A percentile compares a stretch with the other conserved stretches of the same genome.
Conservation (phyloP, 2,113 vertebrate species). For the Chamaetylas fuelleborni region DNA sequence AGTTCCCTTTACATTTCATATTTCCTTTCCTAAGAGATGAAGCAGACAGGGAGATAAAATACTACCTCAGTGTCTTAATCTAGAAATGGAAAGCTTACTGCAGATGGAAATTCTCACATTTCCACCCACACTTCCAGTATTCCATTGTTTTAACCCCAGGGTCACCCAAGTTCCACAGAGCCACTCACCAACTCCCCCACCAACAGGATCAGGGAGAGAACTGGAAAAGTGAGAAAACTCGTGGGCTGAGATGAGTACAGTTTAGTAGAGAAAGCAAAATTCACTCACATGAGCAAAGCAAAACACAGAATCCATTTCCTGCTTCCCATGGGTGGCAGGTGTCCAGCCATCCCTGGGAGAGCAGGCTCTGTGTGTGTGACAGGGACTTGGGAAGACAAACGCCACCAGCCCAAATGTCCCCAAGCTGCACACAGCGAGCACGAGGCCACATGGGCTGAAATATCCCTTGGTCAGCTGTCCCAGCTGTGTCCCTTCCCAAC, state of each 20-base stretch:
- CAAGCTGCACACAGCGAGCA: accelerated
- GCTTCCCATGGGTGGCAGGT: neutral
- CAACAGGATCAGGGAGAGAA: neutral
- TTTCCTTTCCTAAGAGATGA: neutral
- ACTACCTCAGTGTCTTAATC: neutral
- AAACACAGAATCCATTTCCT: accelerated
- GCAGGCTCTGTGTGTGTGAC: accelerated
- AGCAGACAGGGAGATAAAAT: neutral
- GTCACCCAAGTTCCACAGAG: neutral
- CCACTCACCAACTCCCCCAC: neutral
- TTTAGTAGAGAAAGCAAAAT: neutral
- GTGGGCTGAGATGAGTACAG: neutral
- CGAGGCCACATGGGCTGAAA: accelerated
- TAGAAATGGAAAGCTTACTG: neutral
- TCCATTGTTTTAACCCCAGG: neutral
- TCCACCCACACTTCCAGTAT: neutral
- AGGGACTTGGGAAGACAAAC: neutral
- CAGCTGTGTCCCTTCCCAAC: neutral
- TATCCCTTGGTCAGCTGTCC: neutral
- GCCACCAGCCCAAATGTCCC: neutral
- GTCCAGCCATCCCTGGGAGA: neutral
- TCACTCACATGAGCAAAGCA: neutral
- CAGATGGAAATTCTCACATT: neutral
- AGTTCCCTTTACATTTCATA: neutral
- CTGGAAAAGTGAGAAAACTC: neutral